These are phyloP conservation scores for Corythornis vintsioides DNA, from an alignment of 2,113 vertebrate genomes.

Conservation along the genomic window DNA sequence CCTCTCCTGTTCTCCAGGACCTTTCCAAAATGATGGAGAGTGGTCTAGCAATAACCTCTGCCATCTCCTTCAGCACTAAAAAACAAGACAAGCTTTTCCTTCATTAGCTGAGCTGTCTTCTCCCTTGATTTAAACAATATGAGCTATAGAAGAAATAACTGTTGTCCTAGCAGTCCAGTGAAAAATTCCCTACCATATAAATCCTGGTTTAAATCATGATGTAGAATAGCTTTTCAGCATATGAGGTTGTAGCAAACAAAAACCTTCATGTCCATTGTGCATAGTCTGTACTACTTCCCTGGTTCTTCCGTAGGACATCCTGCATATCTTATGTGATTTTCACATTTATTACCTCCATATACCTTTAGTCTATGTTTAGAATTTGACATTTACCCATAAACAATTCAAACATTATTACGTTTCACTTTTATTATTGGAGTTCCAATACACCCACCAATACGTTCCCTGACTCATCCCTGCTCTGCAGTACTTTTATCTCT, in stretches of 20 bases:
- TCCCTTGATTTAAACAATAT: neutral
- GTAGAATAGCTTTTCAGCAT: neutral
- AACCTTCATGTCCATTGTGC: neutral
- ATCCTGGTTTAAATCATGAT: neutral
- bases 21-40: no score
- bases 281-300: neutral
- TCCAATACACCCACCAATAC: neutral
- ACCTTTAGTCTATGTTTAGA: neutral
- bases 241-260: neutral
- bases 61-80: neutral
- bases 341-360: neutral
- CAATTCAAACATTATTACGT: neutral
- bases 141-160: neutral
- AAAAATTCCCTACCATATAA: neutral
- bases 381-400: neutral
- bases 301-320: neutral
- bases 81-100: neutral
- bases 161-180: neutral
- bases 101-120: neutral
- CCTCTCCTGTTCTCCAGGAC: no score
- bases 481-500: neutral
- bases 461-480: rapidly evolving
- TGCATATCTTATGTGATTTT: neutral
- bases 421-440: neutral
- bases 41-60: no score